Conservation (phyloP, 2,113 vertebrate genomes). For the Galemys pyrenaicus region DNA sequence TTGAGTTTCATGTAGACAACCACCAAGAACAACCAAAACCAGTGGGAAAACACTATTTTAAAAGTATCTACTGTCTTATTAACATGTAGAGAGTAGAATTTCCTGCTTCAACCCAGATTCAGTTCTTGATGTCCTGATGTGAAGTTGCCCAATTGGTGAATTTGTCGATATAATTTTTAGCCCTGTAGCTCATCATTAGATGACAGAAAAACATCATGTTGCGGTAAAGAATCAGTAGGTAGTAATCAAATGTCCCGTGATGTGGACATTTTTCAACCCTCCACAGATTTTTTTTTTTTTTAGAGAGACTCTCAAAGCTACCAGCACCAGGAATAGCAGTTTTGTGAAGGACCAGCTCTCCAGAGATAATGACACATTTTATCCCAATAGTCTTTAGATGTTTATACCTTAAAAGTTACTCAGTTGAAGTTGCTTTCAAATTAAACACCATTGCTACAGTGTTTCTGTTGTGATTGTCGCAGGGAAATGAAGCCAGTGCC, state of each 20-base stretch:
- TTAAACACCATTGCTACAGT: constrained; percentile 54
- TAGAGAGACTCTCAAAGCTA: neutral
- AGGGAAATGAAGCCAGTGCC: constrained; percentile 84
- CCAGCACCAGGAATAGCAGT: neutral
- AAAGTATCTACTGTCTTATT: neutral
- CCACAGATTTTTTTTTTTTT: neutral
- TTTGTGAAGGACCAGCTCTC: neutral
- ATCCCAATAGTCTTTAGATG: constrained; percentile 11
- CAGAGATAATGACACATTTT: neutral
- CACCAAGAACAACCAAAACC: neutral
- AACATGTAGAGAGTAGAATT: neutral
- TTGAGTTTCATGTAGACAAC: constrained; percentile 16
- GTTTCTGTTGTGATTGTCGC: constrained; percentile 85
- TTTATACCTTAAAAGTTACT: constrained; percentile 57
- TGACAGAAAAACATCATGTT: constrained; percentile 31
- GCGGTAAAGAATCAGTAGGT: constrained; percentile 10
- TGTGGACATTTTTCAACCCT: neutral
- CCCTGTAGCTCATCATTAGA: neutral
- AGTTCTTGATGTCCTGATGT: neutral
- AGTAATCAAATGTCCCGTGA: neutral
- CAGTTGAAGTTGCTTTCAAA: constrained; percentile 57
- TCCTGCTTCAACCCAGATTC: neutral
- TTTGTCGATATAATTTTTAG: constrained; percentile 33
- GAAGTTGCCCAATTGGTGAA: neutral
- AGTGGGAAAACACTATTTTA: constrained; percentile 7